phyloP scores from a whole-genome alignment of 2,888 invertebrate genomes.

The Noctua janthe region DNA sequence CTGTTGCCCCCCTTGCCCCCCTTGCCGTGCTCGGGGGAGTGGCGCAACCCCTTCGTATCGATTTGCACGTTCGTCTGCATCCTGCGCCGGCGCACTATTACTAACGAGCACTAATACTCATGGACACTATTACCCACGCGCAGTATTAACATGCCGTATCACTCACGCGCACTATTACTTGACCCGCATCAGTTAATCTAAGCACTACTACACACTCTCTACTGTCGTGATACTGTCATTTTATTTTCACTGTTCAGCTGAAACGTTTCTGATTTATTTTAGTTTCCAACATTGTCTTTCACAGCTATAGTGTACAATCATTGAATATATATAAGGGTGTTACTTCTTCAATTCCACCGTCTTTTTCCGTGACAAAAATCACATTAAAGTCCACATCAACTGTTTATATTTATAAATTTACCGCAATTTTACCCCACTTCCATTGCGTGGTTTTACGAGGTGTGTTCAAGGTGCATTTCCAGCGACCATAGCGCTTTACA shows the following conservation, averaged over 20 bases:
- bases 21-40: constrained; percentile 92
- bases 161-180: background rate
- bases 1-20: constrained; percentile 84
- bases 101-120: background rate
- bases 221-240: no score
- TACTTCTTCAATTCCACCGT: background rate
- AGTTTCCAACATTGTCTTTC: background rate
- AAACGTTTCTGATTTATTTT: background rate
- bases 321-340: background rate
- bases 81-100: constrained; percentile 48
- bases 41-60: constrained; percentile 92
- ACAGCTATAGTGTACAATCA: background rate
- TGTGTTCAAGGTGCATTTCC: constrained; percentile 31
- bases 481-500: constrained; percentile 28
- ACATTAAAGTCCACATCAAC: constrained; percentile 12
- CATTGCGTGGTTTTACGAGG: constrained; percentile 16
- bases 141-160: background rate
- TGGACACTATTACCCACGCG: background rate
- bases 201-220: background rate
- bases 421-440: background rate
- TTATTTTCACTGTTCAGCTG: background rate
- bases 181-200: background rate
- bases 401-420: constrained; percentile 5
- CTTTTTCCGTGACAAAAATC: background rate
- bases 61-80: constrained; percentile 95